phyloP scores from a whole-genome alignment of 2,888 invertebrate species.

The Hemistola chrysoprasaria region DNA sequence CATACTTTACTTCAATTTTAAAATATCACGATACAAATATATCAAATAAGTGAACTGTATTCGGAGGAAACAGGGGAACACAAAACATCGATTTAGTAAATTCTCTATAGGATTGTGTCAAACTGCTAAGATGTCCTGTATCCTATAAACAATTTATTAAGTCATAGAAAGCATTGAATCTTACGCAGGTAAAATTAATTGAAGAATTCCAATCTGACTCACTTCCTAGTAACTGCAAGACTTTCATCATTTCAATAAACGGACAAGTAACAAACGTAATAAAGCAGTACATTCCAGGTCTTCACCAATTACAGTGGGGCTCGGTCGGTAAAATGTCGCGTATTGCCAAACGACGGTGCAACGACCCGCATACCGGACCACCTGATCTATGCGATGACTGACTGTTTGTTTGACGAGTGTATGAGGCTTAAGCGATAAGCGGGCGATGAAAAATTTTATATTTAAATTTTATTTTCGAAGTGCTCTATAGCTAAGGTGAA shows the following conservation, averaged over 20 bases:
- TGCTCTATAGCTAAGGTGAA: too few relatives aligned
- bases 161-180: too few relatives aligned
- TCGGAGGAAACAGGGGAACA: too few relatives aligned
- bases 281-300: slow-evolving; percentile 59
- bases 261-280: slow-evolving; percentile 26
- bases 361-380: slow-evolving; percentile 68
- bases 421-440: slow-evolving; percentile 15
- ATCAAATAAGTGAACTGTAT: too few relatives aligned
- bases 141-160: too few relatives aligned
- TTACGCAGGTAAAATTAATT: too few relatives aligned
- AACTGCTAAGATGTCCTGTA: too few relatives aligned
- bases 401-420: slow-evolving; percentile 56
- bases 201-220: not conserved
- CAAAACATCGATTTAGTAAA: too few relatives aligned
- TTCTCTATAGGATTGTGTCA: too few relatives aligned
- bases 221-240: slow-evolving; percentile 2
- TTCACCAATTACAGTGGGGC: slow-evolving; percentile 63
- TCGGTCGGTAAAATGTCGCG: slow-evolving; percentile 54
- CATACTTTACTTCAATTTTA: too few relatives aligned
- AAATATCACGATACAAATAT: too few relatives aligned
- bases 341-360: slow-evolving; percentile 72
- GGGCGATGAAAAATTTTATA: slow-evolving; percentile 1
- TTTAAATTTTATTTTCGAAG: too few relatives aligned
- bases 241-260: slow-evolving; percentile 11
- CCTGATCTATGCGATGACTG: slow-evolving; percentile 75